These are phyloP conservation scores for Agraylea sexmaculata DNA, from an alignment of 1,140 invertebrate genomes.

Conservation along the genomic window DNA sequence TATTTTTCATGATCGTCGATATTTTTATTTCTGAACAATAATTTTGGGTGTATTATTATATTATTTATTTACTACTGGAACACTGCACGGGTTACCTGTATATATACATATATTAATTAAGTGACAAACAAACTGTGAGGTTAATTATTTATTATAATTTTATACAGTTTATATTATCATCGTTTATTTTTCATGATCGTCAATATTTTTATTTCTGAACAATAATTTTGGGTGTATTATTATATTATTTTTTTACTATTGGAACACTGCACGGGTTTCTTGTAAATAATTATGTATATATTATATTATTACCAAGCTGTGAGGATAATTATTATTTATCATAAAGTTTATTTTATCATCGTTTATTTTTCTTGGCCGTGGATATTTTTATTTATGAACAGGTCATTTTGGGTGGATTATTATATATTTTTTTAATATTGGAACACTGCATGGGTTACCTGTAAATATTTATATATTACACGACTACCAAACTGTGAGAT, in stretches of 20 bases:
- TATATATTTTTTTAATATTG: too few species aligned
- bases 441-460: neutral
- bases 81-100: neutral
- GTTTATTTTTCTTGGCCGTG: too few species aligned
- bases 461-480: neutral
- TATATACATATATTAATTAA: neutral
- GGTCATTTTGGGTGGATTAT: neutral
- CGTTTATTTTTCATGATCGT: too few species aligned
- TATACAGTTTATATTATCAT: too few species aligned
- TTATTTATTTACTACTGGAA: neutral
- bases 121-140: neutral
- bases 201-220: neutral
- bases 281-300: neutral
- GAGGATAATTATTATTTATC: neutral
- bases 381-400: neutral
- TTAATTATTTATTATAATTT: too few species aligned
- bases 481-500: neutral
- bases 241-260: too few species aligned
- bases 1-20: too few species aligned
- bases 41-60: neutral
- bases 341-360: too few species aligned
- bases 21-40: neutral
- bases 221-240: neutral
- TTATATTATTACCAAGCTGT: neutral
- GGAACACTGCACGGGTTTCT: neutral